phyloP scores from a whole-genome alignment of 2,797 vertebrate genomes.

The Anas georgica region DNA sequence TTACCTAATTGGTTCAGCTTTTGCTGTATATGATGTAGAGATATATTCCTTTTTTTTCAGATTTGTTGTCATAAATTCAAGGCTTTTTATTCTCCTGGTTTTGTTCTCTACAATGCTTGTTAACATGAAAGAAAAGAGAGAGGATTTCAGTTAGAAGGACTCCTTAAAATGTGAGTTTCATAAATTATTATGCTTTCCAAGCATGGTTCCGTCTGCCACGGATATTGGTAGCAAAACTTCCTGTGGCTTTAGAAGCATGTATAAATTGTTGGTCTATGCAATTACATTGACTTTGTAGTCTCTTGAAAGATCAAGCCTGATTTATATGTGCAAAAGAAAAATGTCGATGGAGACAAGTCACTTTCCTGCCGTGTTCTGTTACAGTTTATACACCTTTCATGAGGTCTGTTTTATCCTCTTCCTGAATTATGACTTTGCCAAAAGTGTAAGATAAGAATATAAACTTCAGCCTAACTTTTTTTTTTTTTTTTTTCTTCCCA shows the following conservation, averaged over 20 bases:
- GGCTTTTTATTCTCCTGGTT: not conserved
- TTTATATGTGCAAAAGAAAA: conserved; percentile 3
- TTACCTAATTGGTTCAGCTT: not conserved
- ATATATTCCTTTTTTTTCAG: not conserved
- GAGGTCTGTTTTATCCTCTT: conserved; percentile 14
- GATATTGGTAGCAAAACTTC: not conserved
- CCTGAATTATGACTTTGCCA: conserved; percentile 10
- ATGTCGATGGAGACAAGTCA: not conserved
- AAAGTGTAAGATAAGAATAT: not conserved
- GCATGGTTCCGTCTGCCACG: rapidly evolving
- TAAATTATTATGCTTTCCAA: not conserved
- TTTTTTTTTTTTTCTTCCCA: not conserved
- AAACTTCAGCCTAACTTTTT: not conserved
- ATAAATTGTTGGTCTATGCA: not conserved
- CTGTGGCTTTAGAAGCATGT: not conserved
- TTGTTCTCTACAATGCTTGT: not conserved
- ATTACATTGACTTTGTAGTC: not conserved
- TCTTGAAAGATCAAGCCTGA: not conserved
- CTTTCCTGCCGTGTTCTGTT: not conserved
- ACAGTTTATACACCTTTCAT: conserved; percentile 31
- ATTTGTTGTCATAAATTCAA: conserved; percentile 15
- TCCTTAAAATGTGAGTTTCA: not conserved
- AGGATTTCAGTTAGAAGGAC: not conserved
- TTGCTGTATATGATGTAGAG: not conserved
- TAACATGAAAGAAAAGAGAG: not conserved